Base-by-base conservation (phyloP, 2,888 invertebrate genomes). In the Hydriomena furcata region DNA sequence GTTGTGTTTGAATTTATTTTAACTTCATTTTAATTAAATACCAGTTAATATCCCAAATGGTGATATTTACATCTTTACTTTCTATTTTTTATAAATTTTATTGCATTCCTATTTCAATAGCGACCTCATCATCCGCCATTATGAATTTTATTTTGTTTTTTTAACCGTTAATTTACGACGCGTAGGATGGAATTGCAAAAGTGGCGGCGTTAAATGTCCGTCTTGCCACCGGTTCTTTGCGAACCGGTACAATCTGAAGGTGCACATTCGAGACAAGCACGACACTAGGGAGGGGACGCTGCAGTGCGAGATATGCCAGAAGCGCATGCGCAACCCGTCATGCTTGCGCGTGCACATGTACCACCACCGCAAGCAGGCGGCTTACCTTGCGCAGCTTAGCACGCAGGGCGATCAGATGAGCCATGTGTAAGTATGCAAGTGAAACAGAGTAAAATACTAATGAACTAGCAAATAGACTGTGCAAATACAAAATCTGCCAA, bases 251-350 rank as follows among this genome's bases (percentile, higher is more conserved):
- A 94, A 94, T 77, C 82, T 94, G 69, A 94, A 94, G 76, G 92
- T 94, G 27, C 94, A 94, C 71, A 93, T 94, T 35, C 88, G 94
- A 20, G 94, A 94, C 78, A 94, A 94, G 69, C 94, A 94, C 72
- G 94, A 94, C 66, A 92, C 92, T 6, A 91, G 92, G 58, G 92
- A 93, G 66, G 93, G 92, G 13, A 92, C 93, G 55, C 85, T 94
- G 46, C 93, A 93, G 65, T 94, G 94, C 77, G 91, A 92, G 60
- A 91, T 94, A 47, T 94, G 94, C 72, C 94, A 94, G 63, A 94
- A 94, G 69, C 87, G 91, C 5, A 93, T 93, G 92, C 82, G 93
- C 52, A 93, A 93, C 67, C 91, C 91, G 38, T 93, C 93, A 21
- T 93, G 93, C 60, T 78, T 93, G 40, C 85, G 93, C 54, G 93